phyloP scores from a whole-genome alignment of 2,888 invertebrate genomes.

The Lasius platythorax region DNA sequence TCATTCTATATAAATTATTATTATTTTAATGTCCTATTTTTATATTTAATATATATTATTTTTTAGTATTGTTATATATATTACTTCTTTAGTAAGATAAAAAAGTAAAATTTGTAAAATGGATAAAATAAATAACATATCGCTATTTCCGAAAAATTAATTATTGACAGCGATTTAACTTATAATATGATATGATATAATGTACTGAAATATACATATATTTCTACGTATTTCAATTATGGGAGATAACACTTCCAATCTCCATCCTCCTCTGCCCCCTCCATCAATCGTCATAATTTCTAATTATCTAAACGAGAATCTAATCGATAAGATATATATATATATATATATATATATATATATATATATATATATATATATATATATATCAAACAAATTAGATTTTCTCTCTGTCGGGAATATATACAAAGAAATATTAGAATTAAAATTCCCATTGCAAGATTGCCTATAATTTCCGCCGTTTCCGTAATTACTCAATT shows the following conservation, averaged over 20 bases:
- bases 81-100: not conserved
- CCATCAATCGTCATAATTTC: not conserved
- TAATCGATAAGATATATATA: not conserved
- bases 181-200: not conserved
- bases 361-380: not conserved
- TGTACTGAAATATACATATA: not conserved
- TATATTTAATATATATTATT: not conserved
- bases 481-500: not conserved
- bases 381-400: conserved; percentile 21
- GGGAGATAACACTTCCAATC: conserved; percentile 8
- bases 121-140: not conserved
- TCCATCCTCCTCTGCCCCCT: not conserved
- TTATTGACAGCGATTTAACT: not conserved
- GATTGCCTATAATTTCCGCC: not conserved
- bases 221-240: conserved; percentile 15
- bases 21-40: not conserved
- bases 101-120: not conserved
- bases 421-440: not conserved
- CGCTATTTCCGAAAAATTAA: not conserved
- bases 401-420: not conserved
- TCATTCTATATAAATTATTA: not conserved
- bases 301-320: conserved; percentile 33
- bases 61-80: not conserved
- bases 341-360: conserved; percentile 31
- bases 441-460: not conserved